A percentile compares a stretch with the other conserved stretches of the same genome.
Conservation (phyloP, 2,797 vertebrate species). For the Aldrovandia affinis region DNA sequence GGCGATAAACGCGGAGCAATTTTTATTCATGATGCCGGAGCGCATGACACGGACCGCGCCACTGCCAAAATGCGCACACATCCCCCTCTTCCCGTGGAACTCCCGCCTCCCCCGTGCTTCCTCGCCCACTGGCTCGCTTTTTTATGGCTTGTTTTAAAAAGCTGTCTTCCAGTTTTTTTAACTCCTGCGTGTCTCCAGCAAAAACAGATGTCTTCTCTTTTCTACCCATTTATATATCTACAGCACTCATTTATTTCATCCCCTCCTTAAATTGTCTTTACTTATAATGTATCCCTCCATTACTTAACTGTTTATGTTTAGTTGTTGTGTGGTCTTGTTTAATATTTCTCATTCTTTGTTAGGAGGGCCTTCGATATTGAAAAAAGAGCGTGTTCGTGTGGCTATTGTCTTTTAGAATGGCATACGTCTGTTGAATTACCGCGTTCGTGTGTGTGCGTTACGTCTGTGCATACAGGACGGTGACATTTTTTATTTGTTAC, state of each 20-base stretch:
- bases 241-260: not conserved
- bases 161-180: not conserved
- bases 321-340: not conserved
- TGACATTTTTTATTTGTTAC: too few relatives aligned
- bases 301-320: not conserved
- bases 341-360: not conserved
- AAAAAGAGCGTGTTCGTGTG: not conserved
- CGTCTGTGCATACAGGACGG: too few relatives aligned
- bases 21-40: slow-evolving; percentile 51
- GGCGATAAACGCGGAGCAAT: slow-evolving; percentile 47
- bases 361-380: not conserved
- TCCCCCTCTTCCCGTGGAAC: not conserved
- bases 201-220: slow-evolving; percentile 23
- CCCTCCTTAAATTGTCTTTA: not conserved
- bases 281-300: not conserved
- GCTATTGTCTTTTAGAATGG: not conserved
- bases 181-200: not conserved
- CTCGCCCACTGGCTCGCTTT: not conserved
- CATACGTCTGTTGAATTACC: too few relatives aligned
- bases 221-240: not conserved
- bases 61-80: slow-evolving; percentile 36
- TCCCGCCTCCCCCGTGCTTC: not conserved
- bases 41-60: slow-evolving; percentile 19
- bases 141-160: not conserved
- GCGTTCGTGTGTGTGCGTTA: too few relatives aligned